Evolutionary conservation across 2,113 vertebrate genomes (phyloP), one percentile per base, ranked within the genome.

Genomic region (Notechis scutatus): DNA sequence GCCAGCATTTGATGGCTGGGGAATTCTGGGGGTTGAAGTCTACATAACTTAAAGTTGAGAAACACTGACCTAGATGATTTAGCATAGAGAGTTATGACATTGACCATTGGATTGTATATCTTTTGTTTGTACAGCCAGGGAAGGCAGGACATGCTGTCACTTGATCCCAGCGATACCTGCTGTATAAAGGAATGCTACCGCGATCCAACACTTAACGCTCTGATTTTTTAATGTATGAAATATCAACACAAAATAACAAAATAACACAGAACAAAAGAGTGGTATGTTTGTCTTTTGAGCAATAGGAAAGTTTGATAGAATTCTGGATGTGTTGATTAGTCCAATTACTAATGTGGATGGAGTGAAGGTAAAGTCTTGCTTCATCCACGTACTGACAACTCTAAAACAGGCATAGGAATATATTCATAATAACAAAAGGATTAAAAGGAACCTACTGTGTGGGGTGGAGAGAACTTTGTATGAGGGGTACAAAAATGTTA

Each of bases 81-180:
- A 87, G n/a, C 93, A 92, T 91, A 93, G 61, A 93, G 89, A 85
- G 91, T 93, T 88, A 95, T 94, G 95, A 94, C 95, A 94, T 92
- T 94, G 92, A 9, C 45, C 74, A 0, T 55, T n/a, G 0, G 81
- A 3, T 94, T 93, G 55, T 42, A 1, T n/a, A 9, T 20, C 93
- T 95, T 91, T 90, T 61, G 29, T 26, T 24, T 87, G 90, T 74
- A 57, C 89, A 64, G 14, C 10, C 1, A 64, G 42, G 45, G 52
- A 90, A 4, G 10, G 93, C 81, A 59, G 92, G 93, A 14, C 4
- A 29, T 90, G 45, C 26, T 5, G 2, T 85, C 14, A 29, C 34
- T 52, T 85, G 50, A 61, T 61, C 18, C n/a, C 64, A 52, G 55
- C 15, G 14, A 88, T 59, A 42, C 29, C 14, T 5, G 7, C 1